phyloP scores from a whole-genome alignment of 1,140 invertebrate species.

The Aphelenchoides fujianensis region DNA sequence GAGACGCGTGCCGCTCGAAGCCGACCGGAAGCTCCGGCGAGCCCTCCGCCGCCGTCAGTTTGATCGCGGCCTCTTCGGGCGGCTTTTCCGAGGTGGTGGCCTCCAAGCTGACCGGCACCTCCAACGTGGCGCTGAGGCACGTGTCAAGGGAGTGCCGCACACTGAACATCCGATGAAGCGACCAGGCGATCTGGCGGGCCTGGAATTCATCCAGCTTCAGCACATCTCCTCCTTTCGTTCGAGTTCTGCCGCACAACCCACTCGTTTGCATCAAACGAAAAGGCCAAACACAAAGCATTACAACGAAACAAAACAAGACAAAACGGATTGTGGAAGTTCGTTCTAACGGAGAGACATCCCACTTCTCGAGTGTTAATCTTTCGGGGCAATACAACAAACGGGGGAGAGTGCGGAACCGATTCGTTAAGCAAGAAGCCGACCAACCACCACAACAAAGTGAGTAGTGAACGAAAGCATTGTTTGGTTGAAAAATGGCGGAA shows the following conservation, averaged over 20 bases:
- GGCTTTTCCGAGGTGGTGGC: background rate
- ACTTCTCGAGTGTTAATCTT: no score
- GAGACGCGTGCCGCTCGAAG: background rate
- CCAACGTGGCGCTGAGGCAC: constrained; percentile 42
- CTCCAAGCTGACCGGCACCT: no score
- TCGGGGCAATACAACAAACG: no score
- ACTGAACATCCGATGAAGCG: constrained; percentile 70
- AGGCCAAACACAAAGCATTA: no score
- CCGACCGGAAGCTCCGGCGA: background rate
- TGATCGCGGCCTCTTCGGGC: background rate
- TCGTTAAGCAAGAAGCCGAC: no score
- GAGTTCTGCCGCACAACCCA: background rate
- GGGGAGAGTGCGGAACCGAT: no score
- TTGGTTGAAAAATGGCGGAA: background rate
- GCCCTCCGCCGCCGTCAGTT: background rate
- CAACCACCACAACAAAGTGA: constrained; percentile 13
- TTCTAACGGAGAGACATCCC: no score
- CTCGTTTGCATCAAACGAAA: no score
- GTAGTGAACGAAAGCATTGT: constrained; percentile 12
- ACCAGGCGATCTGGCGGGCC: constrained; percentile 68
- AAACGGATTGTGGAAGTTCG: no score
- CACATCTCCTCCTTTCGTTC: constrained; percentile 21
- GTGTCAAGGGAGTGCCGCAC: constrained; percentile 61
- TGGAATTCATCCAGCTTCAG: constrained; percentile 57
- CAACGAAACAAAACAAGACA: background rate